Conservation (phyloP, 2,113 vertebrate genomes). For the Triplophysa siluroides region DNA sequence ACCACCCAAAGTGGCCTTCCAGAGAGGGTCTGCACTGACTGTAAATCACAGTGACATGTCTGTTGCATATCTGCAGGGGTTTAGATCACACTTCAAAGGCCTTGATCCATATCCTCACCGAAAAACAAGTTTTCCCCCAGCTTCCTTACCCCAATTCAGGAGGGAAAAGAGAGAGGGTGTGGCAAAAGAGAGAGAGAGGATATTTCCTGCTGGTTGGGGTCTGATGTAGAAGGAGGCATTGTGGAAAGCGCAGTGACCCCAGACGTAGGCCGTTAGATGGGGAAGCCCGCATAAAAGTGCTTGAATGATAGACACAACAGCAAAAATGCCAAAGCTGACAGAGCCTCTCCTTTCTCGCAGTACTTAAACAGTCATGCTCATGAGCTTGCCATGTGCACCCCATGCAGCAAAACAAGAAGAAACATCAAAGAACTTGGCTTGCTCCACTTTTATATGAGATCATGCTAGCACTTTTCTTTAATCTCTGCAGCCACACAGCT, state of each 20-base stretch:
- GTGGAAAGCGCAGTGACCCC: conserved; percentile 39
- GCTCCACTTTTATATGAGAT: conserved; percentile 44
- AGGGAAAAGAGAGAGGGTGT: neutral
- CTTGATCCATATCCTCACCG: neutral
- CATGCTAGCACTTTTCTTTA: conserved; percentile 42
- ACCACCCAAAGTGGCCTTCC: neutral
- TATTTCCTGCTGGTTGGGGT: conserved; percentile 34
- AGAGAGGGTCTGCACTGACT: conserved; percentile 20
- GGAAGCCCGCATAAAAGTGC: conserved; percentile 34
- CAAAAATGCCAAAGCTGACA: neutral
- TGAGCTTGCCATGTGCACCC: conserved; percentile 56
- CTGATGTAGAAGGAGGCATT: conserved; percentile 46
- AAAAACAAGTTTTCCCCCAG: conserved; percentile 11
- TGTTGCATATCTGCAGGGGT: conserved; percentile 13
- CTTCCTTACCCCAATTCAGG: neutral
- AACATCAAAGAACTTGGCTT: conserved; percentile 53
- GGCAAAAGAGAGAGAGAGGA: conserved; percentile 10
- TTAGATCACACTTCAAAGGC: conserved; percentile 36
- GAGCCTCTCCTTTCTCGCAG: conserved; percentile 38
- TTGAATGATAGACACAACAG: conserved; percentile 23
- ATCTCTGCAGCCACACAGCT: conserved; percentile 24
- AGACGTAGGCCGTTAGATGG: neutral
- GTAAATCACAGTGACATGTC: conserved; percentile 50
- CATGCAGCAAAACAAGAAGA: conserved; percentile 30
- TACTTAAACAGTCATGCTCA: conserved; percentile 28